Conservation (phyloP, 2,888 invertebrate genomes). For the Lymantria monacha region DNA sequence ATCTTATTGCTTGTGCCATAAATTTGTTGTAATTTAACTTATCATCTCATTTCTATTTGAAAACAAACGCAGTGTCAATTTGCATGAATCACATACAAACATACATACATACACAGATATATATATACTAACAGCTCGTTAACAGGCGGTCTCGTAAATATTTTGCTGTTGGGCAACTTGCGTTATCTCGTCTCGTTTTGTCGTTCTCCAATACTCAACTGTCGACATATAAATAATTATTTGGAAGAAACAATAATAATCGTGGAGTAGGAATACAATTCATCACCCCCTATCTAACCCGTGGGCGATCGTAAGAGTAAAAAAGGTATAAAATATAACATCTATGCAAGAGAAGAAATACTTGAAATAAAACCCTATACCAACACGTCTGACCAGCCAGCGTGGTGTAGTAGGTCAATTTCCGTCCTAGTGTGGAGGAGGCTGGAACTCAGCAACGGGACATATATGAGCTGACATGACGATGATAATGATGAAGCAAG, state of each 20-base stretch:
- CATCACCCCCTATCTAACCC: too few relatives aligned
- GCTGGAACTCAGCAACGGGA: too few relatives aligned
- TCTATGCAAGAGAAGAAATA: too few relatives aligned
- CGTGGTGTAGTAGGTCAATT: too few relatives aligned
- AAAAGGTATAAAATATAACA: too few relatives aligned
- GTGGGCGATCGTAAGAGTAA: too few relatives aligned
- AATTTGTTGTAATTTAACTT: slow-evolving; percentile 13
- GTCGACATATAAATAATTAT: neutral
- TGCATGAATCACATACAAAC: slow-evolving; percentile 56
- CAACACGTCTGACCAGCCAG: too few relatives aligned
- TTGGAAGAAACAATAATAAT: neutral
- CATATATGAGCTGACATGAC: too few relatives aligned
- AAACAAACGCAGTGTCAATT: slow-evolving; percentile 64
- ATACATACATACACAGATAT: slow-evolving; percentile 33
- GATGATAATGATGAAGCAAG: too few relatives aligned
- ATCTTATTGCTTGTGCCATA: neutral
- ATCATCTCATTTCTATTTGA: slow-evolving; percentile 52
- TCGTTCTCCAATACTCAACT: slow-evolving; percentile 15
- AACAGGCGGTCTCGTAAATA: slow-evolving; percentile 69
- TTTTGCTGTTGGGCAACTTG: slow-evolving; percentile 58
- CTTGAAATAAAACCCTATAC: too few relatives aligned
- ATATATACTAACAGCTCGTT: slow-evolving; percentile 69
- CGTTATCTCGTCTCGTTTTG: slow-evolving; percentile 16
- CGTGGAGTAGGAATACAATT: too few relatives aligned
- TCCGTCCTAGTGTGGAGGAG: too few relatives aligned